Evolutionary conservation across 1,140 invertebrate species (phyloP), one percentile per base, ranked within the genome.

Genomic region (Sitobion miscanthi): DNA sequence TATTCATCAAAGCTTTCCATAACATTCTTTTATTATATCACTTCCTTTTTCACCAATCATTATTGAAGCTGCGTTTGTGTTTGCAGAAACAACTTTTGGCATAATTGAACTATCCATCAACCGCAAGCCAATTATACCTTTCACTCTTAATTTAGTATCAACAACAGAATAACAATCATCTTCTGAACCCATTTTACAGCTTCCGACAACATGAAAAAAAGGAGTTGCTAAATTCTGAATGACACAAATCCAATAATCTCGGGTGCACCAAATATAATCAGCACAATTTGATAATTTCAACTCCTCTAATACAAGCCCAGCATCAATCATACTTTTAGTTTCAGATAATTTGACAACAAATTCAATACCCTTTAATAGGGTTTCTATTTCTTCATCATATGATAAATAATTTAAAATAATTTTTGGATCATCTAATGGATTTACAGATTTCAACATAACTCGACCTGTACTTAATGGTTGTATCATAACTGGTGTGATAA

Each of bases 241-340:
- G 82, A 97, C 96, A 95, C 98, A 98, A 38, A 96, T 96, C 95
- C 97, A 98, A 94, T 98, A 98, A 21, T 95, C 96, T 94, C 97
- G 96, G 3, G 96, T 96, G 54, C 96, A 96, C 94, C 96, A 96
- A 0, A 95, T 94, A 88, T 96, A 96, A 49, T 96, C 95, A 93
- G 96, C 95, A 94, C 96, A 96, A 9, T 94, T 95, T n/a, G 96
- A 96, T 21, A 97, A 95, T 25, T 96, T 96, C 1, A 96, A 95
- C 8, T 96, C 95, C 94, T 97, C 96, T 23, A 98, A 93, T 93
- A 96, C 96, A 0, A 96, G 95, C 35, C 96, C 95, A n/a, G 94
- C 95, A 35, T 94, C 94, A 91, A 94, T 94, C 86, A 95, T 94
- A 1, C 95, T 52, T 88, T 94, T 90, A 38, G 95, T 95, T 57